phyloP scores from a whole-genome alignment of 2,797 vertebrate species.

The Spinus pinus region DNA sequence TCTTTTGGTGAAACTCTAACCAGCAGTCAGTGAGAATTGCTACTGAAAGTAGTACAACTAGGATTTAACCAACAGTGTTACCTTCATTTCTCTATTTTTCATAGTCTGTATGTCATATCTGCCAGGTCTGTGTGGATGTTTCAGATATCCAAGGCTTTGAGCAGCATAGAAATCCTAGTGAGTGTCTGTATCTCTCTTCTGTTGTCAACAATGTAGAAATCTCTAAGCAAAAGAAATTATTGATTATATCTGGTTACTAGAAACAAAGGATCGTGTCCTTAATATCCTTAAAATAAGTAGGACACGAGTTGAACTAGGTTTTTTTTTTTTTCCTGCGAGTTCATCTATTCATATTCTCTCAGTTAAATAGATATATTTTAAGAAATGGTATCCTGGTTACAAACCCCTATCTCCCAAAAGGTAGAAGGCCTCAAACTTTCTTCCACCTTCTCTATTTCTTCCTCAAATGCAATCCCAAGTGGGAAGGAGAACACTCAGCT shows the following conservation, averaged over 20 bases:
- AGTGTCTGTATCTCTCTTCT: neutral
- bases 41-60: neutral
- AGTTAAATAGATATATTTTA: neutral
- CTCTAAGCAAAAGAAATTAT: neutral
- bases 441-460: neutral
- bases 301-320: neutral
- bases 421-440: neutral
- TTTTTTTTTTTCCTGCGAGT: neutral
- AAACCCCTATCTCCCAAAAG: neutral
- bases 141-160: neutral
- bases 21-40: neutral
- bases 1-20: neutral
- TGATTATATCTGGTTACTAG: neutral
- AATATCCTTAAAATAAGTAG: slow-evolving; percentile 8
- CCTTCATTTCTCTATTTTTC: neutral
- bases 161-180: neutral
- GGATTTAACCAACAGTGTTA: neutral
- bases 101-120: neutral
- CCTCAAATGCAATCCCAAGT: neutral
- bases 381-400: slow-evolving; percentile 32
- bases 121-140: neutral
- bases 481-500: neutral
- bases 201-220: neutral
- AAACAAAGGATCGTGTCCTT: neutral
- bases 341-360: neutral